A percentile compares a stretch with the other conserved stretches of the same genome.
These are phyloP conservation scores for Drosophila subobscura DNA, from an alignment of 1,140 invertebrate species.

Conservation along the genomic window DNA sequence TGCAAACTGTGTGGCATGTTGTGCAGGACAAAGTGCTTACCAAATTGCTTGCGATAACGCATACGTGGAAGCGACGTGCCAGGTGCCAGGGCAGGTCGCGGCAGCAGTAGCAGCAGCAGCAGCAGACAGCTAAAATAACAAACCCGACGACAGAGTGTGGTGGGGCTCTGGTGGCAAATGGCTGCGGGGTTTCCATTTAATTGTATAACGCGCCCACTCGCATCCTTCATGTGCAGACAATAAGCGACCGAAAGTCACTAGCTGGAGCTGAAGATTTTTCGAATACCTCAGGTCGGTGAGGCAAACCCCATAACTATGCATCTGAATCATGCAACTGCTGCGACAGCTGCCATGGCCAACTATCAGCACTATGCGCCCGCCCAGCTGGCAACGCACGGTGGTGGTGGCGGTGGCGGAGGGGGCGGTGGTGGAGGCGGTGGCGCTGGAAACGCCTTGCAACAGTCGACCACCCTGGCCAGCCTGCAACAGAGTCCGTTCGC, in stretches of 20 bases:
- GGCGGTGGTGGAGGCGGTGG: slow-evolving; percentile 26
- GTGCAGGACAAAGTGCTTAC: slow-evolving; percentile 49
- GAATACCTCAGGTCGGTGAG: slow-evolving; percentile 67
- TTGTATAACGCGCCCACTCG: slow-evolving; percentile 64
- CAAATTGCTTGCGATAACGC: slow-evolving; percentile 40
- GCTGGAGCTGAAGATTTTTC: slow-evolving; percentile 49
- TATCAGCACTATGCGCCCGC: slow-evolving; percentile 78
- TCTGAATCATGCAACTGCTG: slow-evolving; percentile 81
- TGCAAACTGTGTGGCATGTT: slow-evolving; percentile 62
- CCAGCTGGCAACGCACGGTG: slow-evolving; percentile 71
- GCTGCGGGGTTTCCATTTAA: slow-evolving; percentile 54
- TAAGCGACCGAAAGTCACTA: slow-evolving; percentile 44
- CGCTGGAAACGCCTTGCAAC: slow-evolving; percentile 55
- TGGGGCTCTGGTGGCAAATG: slow-evolving; percentile 48
- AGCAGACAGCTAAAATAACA: slow-evolving; percentile 79
- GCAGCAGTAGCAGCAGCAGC: slow-evolving; percentile 52
- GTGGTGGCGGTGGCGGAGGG: slow-evolving; percentile 38
- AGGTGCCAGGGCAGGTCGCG: slow-evolving; percentile 29
- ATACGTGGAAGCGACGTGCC: slow-evolving; percentile 72
- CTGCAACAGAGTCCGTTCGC: slow-evolving; percentile 75
- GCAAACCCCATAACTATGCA: slow-evolving; percentile 60
- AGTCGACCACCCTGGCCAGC: slow-evolving; percentile 70
- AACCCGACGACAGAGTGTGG: slow-evolving; percentile 50
- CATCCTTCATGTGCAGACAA: slow-evolving; percentile 63
- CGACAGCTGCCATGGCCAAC: slow-evolving; percentile 78